Evolutionary conservation across 2,113 vertebrate species (phyloP).

Genomic region (Odocoileus virginianus): DNA sequence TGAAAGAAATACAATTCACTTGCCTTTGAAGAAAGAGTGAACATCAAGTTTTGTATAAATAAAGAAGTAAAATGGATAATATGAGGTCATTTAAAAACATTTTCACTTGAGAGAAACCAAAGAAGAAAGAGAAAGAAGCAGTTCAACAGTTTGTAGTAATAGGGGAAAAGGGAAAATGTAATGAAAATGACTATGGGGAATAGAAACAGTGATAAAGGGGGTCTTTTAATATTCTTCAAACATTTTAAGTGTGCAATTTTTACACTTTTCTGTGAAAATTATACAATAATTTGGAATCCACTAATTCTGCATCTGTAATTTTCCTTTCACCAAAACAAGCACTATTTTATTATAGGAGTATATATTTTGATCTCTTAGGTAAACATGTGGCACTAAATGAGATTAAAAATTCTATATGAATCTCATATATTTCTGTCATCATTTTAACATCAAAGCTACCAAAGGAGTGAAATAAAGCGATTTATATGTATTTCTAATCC

Average conservation of each 20-base stretch:
- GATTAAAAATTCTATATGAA: neutral
- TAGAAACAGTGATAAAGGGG: neutral
- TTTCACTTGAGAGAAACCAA: neutral
- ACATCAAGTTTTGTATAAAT: neutral
- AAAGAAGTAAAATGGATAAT: neutral
- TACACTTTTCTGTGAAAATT: neutral
- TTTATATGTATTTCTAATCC: neutral
- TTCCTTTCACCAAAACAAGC: neutral
- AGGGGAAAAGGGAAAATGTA: neutral
- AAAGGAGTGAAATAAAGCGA: neutral
- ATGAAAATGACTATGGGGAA: neutral
- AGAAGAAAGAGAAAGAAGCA: neutral
- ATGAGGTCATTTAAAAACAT: neutral
- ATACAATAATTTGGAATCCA: neutral
- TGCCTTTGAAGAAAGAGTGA: neutral
- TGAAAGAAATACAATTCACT: neutral
- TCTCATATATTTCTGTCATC: neutral
- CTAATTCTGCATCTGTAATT: neutral
- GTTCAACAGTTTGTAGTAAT: neutral
- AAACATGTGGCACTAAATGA: neutral
- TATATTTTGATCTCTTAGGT: neutral
- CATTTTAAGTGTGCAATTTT: neutral
- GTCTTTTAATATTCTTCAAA: neutral
- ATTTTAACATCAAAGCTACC: neutral
- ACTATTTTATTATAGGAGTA: neutral